These are phyloP conservation scores for Mareca penelope DNA, from an alignment of 2,797 vertebrate species.

Conservation along the genomic window DNA sequence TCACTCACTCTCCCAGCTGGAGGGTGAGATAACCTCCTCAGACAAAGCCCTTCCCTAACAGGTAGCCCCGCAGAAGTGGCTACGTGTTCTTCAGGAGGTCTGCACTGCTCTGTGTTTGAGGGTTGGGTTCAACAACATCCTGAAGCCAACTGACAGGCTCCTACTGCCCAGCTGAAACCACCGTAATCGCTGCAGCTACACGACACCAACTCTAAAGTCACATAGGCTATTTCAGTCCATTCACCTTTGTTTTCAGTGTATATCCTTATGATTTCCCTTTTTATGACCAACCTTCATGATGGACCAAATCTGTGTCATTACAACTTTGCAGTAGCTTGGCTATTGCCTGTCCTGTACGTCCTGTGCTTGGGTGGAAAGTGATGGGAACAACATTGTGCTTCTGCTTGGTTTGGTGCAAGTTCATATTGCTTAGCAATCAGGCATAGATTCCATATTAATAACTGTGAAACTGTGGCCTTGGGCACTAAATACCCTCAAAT, in stretches of 20 bases:
- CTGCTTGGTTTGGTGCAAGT: not conserved
- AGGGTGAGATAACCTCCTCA: not conserved
- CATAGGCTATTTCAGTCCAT: not conserved
- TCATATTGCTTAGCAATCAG: not conserved
- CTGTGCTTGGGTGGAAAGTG: not conserved
- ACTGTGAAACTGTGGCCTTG: not conserved
- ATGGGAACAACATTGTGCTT: not conserved
- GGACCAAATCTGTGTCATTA: not conserved
- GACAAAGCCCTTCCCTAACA: not conserved
- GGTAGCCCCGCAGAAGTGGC: not conserved
- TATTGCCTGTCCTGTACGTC: not conserved
- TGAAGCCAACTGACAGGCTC: not conserved
- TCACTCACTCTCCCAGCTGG: not conserved
- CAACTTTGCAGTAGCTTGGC: not conserved
- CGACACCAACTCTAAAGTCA: not conserved
- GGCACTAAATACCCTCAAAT: not conserved
- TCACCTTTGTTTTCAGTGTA: not conserved
- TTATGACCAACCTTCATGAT: not conserved
- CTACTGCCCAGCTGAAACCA: not conserved
- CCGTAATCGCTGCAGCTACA: not conserved
- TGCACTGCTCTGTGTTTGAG: accelerated
- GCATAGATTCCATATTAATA: not conserved
- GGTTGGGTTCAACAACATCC: not conserved
- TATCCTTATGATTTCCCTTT: not conserved
- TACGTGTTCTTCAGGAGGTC: not conserved